phyloP scores from a whole-genome alignment of 2,113 vertebrate species.

The Prionailurus viverrinus region DNA sequence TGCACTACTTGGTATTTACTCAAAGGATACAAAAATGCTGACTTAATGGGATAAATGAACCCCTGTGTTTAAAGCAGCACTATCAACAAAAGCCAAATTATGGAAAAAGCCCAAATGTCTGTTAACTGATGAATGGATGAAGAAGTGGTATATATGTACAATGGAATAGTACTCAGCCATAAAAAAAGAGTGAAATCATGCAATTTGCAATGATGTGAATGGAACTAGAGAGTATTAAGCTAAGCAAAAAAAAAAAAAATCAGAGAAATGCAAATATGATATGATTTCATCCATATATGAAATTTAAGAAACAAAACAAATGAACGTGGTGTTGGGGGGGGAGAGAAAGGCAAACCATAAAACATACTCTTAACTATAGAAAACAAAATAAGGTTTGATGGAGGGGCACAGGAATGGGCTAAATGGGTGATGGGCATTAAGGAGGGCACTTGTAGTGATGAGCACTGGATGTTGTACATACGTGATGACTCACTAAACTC shows the following conservation, averaged over 20 bases:
- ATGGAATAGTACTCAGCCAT: no score
- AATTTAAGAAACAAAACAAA: not conserved
- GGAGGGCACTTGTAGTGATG: not conserved
- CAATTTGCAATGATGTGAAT: not conserved
- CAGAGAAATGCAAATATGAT: not conserved
- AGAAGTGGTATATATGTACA: no score
- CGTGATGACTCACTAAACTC: not conserved
- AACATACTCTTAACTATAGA: not conserved
- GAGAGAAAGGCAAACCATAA: not conserved
- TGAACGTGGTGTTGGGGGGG: not conserved
- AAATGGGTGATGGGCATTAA: not conserved
- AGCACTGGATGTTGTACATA: not conserved
- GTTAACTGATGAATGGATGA: no score
- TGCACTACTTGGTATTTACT: no score
- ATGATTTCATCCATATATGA: not conserved
- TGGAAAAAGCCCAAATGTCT: no score
- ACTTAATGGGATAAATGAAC: no score
- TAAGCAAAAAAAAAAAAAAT: not conserved
- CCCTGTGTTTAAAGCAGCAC: no score
- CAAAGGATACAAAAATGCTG: no score
- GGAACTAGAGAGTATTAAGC: not conserved
- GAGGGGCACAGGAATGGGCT: not conserved
- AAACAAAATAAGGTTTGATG: not conserved
- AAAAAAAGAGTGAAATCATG: not conserved
- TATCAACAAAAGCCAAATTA: no score